Evolutionary conservation across 1,140 invertebrate genomes (phyloP).

Genomic region (Heliconius congener): DNA sequence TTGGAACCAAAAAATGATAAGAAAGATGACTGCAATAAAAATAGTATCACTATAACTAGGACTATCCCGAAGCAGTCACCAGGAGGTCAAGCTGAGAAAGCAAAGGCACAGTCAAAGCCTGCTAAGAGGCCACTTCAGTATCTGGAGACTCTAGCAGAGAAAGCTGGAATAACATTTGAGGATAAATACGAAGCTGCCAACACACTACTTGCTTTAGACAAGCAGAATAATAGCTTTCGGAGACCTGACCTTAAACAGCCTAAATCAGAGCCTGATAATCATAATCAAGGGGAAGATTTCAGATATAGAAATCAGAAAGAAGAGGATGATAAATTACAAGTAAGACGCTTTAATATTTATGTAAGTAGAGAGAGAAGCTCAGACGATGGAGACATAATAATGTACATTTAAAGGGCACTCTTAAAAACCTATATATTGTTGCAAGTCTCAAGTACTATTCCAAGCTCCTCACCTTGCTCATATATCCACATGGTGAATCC

Average conservation of each 20-base stretch:
- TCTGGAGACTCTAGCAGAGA: slow-evolving; percentile 85
- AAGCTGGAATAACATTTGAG: slow-evolving; percentile 85
- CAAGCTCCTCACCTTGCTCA: no score
- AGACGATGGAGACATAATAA: no score
- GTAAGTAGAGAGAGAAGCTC: no score
- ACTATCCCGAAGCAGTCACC: slow-evolving; percentile 68
- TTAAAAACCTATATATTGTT: no score
- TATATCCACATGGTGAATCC: no score
- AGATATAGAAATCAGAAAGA: slow-evolving; percentile 73
- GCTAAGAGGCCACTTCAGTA: slow-evolving; percentile 83
- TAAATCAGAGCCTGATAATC: slow-evolving; percentile 65
- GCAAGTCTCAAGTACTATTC: no score
- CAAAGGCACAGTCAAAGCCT: slow-evolving; percentile 55
- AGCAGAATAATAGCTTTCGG: slow-evolving; percentile 70
- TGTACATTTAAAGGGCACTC: no score
- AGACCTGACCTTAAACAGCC: slow-evolving; percentile 68
- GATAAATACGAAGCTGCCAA: slow-evolving; percentile 86
- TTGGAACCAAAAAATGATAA: slow-evolving; percentile 75
- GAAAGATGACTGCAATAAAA: slow-evolving; percentile 71
- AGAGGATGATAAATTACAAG: slow-evolving; percentile 75
- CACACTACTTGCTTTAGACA: slow-evolving; percentile 81
- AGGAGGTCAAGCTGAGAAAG: slow-evolving; percentile 55
- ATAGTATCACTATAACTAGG: slow-evolving; percentile 75
- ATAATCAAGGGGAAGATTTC: slow-evolving; percentile 62
- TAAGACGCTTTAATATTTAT: slow-evolving; percentile 31